Percentiles rank a stretch among this genome's conserved stretches.
phyloP scores from a whole-genome alignment of 2,797 vertebrate species.

The Peromyscus aztecus region DNA sequence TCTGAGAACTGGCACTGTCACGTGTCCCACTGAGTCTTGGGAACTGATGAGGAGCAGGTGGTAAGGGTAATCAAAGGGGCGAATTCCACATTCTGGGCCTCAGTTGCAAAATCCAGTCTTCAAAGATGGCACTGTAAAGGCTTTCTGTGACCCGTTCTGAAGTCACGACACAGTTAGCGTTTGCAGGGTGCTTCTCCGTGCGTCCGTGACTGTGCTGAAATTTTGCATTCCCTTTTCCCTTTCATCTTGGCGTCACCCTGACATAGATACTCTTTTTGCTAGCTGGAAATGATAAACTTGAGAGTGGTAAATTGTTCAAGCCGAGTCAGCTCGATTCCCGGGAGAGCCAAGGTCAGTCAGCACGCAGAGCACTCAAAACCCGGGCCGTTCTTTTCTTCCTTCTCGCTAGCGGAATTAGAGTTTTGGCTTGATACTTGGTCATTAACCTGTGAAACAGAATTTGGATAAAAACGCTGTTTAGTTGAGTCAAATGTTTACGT shows the following conservation, averaged over 20 bases:
- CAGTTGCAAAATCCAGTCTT: slow-evolving; percentile 13
- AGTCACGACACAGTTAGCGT: not conserved
- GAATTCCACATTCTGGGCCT: slow-evolving; percentile 32
- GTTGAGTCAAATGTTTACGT: slow-evolving; percentile 9
- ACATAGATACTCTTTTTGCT: not conserved
- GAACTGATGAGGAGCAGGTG: not conserved
- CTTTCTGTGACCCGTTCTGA: slow-evolving; percentile 38
- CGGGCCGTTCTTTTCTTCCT: not conserved
- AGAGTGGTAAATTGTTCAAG: not conserved
- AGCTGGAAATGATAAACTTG: slow-evolving; percentile 12
- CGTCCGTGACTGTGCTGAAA: not conserved
- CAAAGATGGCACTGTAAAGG: slow-evolving; percentile 39
- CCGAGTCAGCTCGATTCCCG: not conserved
- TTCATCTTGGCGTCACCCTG: not conserved
- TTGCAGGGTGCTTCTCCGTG: not conserved
- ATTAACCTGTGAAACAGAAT: not conserved
- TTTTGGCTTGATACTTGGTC: not conserved
- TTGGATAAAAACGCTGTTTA: slow-evolving; percentile 36
- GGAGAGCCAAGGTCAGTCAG: not conserved
- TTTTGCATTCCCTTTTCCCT: slow-evolving; percentile 20
- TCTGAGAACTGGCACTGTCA: not conserved
- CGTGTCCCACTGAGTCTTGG: not conserved
- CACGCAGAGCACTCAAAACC: not conserved
- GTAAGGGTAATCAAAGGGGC: not conserved
- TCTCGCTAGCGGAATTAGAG: not conserved